Base-by-base conservation (phyloP, 2,113 vertebrate species). In the Hippopotamus amphibius region DNA sequence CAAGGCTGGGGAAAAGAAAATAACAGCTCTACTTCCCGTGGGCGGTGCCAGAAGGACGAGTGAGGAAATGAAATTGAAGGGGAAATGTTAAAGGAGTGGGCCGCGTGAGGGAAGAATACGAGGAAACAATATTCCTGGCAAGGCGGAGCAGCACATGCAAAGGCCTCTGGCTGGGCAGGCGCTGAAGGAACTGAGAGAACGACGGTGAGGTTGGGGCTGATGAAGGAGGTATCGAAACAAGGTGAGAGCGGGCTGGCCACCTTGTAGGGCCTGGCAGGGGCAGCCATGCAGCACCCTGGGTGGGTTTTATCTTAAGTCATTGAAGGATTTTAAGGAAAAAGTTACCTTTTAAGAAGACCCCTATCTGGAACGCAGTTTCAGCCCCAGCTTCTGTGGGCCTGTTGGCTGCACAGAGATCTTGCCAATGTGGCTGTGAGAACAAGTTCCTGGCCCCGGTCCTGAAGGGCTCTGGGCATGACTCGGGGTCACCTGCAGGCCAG, bases 271-370 rank as follows among this genome's bases (percentile, higher is more conserved):
- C 77, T 81, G 33, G 22, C 19, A 15, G 68, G n/a, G 68, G 26
- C 5, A 4, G 57, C 43, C 65, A 59, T 0, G 37, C 3, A 3
- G 43, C 1, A 0, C 43, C 77, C 10, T 26, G n/a, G 50, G 50
- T 0, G 0, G 15, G 1, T 15, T 81, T 88, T 57, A 72, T 15
- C 74, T 88, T 57, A 74, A 76, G 43, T 77, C 84, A 28, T 0
- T 21, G 50, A 21, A 72, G 48, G 68, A 28, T 59, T 81, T 88
- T 65, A 59, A 79, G 82, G 71, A 79, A 33, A 80, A 96, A 41
- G 10, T 55, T 74, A 48, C 43, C 21, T 74, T 93, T 48, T 19
- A 53, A 79, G 53, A 72, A 83, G 87, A 66, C 13, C 43, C 28
- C 46, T 21, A 10, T 57, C 71, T 33, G 43, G 50, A 80, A 80